Base-by-base conservation (phyloP, 1,140 invertebrate genomes). In the Drosophila gunungcola region DNA sequence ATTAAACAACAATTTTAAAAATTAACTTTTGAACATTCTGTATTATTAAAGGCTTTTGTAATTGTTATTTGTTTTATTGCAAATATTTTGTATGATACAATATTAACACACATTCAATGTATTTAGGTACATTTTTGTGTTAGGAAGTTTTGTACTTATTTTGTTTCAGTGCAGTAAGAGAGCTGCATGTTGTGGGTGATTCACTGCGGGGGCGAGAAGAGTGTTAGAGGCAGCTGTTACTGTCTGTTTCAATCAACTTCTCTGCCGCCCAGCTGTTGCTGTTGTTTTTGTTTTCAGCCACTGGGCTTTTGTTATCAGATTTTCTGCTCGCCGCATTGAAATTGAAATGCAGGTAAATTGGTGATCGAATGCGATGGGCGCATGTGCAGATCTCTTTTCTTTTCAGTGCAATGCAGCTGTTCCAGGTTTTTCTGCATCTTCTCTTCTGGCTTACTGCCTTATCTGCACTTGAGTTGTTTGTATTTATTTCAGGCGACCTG, bases 261-360 rank as follows among this genome's bases (percentile, higher is more conserved):
- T 60, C 16, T 54, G 74, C 36, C 10, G 38, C 64, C 70, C 79
- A 81, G 73, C 78, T 80, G 78, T 81, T 81, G 78, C 78, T 75
- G 57, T 73, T 78, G 55, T 52, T 56, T 51, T 65, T 63, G 43
- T 80, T 48, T 21, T 63, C 6, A 52, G 48, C 55, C 63, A 39
- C 48, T 69, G 16, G 55, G 51, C 83, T 82, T 82, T 86, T 86
- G 82, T 86, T 88, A 81, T 88, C 79, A 76, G 62, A 88, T 81
- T 79, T 83, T 78, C 63, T 86, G 78, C 65, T 69, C 53, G 41
- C 45, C 53, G 43, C 45, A 56, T 48, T 48, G 46, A 52, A 39
- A 41, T 25, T 29, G 57, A 70, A 41, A 83, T 61, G 67, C 81
- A 80, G 80, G 80, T 83, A 83, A 78, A 60, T 42, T 51, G 38